These are phyloP conservation scores for Darevskia nairensis DNA, from an alignment of 2,797 vertebrate genomes.

Conservation along the genomic window DNA sequence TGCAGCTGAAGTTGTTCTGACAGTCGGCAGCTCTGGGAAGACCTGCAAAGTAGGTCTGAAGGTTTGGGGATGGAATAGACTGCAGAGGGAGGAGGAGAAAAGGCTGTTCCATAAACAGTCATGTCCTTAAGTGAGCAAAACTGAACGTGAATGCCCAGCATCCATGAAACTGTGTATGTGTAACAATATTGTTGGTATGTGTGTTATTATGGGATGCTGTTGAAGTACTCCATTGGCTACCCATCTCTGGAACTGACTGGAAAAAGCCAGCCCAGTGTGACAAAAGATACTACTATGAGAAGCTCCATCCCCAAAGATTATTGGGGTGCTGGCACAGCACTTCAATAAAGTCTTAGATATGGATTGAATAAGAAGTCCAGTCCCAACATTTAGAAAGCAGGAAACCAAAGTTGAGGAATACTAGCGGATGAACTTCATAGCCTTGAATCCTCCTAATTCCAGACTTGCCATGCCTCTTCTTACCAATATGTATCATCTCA, in stretches of 20 bases:
- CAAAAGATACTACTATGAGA: not conserved
- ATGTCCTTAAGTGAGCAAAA: not conserved
- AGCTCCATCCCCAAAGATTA: not conserved
- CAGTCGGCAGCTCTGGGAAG: slow-evolving; percentile 63
- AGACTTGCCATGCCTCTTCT: not conserved
- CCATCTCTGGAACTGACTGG: not conserved
- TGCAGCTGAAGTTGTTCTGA: slow-evolving; percentile 74
- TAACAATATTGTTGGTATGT: not conserved
- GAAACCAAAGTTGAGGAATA: not conserved
- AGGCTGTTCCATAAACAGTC: slow-evolving; percentile 22
- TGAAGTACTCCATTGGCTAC: not conserved
- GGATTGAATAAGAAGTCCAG: slow-evolving; percentile 1
- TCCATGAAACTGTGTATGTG: not conserved
- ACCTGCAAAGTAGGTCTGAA: slow-evolving; percentile 65
- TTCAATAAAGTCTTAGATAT: not conserved
- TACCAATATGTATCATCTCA: not conserved
- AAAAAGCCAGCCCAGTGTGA: not conserved
- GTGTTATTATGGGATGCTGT: not conserved
- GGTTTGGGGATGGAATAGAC: slow-evolving; percentile 54
- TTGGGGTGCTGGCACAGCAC: not conserved
- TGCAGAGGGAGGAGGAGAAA: slow-evolving; percentile 48
- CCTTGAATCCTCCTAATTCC: not conserved
- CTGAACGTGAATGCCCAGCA: slow-evolving; percentile 37
- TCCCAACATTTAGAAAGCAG: slow-evolving; percentile 8
- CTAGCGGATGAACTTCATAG: not conserved